phyloP scores from a whole-genome alignment of 2,888 invertebrate species.

The Dynastes grantii region DNA sequence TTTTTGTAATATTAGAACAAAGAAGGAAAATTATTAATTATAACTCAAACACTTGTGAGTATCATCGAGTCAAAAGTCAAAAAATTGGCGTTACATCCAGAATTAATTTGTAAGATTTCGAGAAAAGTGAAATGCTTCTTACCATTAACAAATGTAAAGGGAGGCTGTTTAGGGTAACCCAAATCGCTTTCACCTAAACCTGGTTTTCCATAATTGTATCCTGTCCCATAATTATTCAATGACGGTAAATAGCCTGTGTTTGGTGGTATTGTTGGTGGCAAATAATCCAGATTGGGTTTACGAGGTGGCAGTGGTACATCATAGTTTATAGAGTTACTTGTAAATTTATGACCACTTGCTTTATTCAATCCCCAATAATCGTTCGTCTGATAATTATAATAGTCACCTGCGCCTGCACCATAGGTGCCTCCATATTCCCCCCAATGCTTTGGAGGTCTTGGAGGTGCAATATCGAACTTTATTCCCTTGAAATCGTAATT shows the following conservation, averaged over 20 bases:
- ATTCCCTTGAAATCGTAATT: slow-evolving; percentile 32
- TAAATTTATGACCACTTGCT: slow-evolving; percentile 32
- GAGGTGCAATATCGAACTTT: slow-evolving; percentile 43
- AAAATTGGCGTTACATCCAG: neutral
- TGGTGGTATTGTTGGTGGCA: slow-evolving; percentile 16
- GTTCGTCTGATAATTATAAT: slow-evolving; percentile 59
- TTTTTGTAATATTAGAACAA: too few species aligned
- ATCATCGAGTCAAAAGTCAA: neutral
- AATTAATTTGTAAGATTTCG: too few species aligned
- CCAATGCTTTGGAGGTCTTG: slow-evolving; percentile 65
- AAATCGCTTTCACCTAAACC: neutral
- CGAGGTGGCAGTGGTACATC: neutral
- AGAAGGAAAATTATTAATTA: too few species aligned
- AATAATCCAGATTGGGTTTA: slow-evolving; percentile 24
- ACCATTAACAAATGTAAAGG: slow-evolving; percentile 25
- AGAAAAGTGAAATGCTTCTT: neutral
- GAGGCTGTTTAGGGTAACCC: slow-evolving; percentile 13
- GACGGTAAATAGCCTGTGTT: slow-evolving; percentile 22
- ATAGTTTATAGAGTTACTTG: slow-evolving; percentile 24
- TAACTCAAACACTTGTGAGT: too few species aligned
- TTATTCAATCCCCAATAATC: slow-evolving; percentile 63
- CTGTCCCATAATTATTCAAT: slow-evolving; percentile 8
- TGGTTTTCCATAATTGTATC: slow-evolving; percentile 20
- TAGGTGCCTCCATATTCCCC: slow-evolving; percentile 67
- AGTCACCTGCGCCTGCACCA: slow-evolving; percentile 62